phyloP scores from a whole-genome alignment of 2,113 vertebrate species.

The Dipodomys spectabilis region DNA sequence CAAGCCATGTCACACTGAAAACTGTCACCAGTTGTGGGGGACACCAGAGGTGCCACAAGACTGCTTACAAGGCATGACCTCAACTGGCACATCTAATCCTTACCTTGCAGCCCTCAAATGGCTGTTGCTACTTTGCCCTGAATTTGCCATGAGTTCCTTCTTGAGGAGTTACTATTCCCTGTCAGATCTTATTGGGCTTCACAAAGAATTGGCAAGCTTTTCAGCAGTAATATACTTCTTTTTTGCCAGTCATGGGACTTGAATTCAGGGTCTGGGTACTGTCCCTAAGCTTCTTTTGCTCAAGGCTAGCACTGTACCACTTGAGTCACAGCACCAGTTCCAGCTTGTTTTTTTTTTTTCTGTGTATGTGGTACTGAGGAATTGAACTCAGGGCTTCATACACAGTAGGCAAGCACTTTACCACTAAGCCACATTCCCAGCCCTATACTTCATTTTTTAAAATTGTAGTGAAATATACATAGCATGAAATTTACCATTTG shows the following conservation, averaged over 20 bases:
- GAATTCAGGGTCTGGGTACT: no score
- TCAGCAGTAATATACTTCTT: neutral
- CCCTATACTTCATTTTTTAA: no score
- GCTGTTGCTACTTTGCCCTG: neutral
- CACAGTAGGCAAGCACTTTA: no score
- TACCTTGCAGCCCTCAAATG: neutral
- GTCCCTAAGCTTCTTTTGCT: no score
- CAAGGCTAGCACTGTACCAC: no score
- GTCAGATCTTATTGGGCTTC: conserved; percentile 26
- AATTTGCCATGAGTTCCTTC: neutral
- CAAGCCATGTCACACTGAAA: neutral
- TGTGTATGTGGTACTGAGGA: no score
- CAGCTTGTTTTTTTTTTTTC: no score
- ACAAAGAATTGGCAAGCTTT: conserved; percentile 43
- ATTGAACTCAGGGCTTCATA: no score
- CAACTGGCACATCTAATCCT: neutral
- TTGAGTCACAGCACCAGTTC: no score
- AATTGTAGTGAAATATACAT: neutral
- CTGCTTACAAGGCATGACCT: neutral
- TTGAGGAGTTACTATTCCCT: neutral
- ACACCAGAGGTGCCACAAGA: neutral
- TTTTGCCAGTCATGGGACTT: neutral
- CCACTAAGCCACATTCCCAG: no score
- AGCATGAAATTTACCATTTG: neutral
- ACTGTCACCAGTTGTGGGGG: no score